Evolutionary conservation across 2,797 vertebrate species (phyloP).

Genomic region (Labeo calbasu): DNA sequence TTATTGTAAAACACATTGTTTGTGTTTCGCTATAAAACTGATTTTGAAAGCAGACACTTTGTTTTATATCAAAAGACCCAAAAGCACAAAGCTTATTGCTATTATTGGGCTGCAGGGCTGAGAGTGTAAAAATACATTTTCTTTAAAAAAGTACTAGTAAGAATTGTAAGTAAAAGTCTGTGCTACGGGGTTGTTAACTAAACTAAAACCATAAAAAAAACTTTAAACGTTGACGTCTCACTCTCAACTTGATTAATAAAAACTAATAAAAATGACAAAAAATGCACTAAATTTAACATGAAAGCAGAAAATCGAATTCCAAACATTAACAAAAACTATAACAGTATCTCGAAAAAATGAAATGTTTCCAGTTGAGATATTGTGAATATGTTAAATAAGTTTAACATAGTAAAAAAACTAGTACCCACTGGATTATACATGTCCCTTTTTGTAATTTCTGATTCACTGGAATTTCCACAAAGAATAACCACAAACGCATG

Average conservation of each 20-base stretch:
- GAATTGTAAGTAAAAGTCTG: not conserved
- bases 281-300: not conserved
- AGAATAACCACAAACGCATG: not conserved
- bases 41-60: too few relatives aligned
- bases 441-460: not conserved
- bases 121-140: not conserved
- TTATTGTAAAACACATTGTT: too few relatives aligned
- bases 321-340: not conserved
- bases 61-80: too few relatives aligned
- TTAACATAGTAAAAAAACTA: not conserved
- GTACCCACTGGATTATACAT: not conserved
- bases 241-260: not conserved
- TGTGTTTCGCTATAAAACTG: too few relatives aligned
- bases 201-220: too few relatives aligned
- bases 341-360: not conserved
- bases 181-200: not conserved
- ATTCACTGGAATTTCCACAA: not conserved
- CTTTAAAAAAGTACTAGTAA: not conserved
- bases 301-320: not conserved
- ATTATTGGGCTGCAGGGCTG: too few relatives aligned
- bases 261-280: not conserved
- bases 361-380: not conserved
- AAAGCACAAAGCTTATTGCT: too few relatives aligned
- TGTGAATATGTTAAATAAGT: not conserved
- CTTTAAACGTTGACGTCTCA: not conserved